A percentile compares a stretch with the other conserved stretches of the same genome.
phyloP scores from a whole-genome alignment of 2,797 vertebrate species.

The Clarias laeviceps region DNA sequence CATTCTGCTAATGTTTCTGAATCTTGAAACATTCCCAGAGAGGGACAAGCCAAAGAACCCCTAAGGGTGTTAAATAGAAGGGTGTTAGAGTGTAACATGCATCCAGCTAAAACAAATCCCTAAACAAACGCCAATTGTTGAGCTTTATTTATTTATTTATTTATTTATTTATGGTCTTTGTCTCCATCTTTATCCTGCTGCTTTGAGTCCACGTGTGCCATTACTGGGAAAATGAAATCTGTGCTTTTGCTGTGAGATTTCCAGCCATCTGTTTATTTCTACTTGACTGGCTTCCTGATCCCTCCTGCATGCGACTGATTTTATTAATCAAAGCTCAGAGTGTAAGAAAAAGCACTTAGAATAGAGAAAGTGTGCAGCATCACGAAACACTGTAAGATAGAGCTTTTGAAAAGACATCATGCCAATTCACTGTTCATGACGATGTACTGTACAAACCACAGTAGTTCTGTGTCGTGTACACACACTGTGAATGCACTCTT shows the following conservation, averaged over 20 bases:
- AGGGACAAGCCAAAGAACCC: neutral
- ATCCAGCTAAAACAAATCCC: constrained; percentile 11
- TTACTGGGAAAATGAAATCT: constrained; percentile 36
- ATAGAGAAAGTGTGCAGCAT: neutral
- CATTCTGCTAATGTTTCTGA: neutral
- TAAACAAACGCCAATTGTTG: neutral
- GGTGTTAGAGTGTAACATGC: neutral
- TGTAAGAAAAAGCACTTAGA: neutral
- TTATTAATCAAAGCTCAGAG: constrained; percentile 53
- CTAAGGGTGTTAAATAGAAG: neutral
- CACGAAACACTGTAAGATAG: neutral
- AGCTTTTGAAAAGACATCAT: neutral
- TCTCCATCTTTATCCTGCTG: neutral
- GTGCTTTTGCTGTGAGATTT: constrained; percentile 37
- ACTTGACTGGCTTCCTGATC: constrained; percentile 39
- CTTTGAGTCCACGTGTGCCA: constrained; percentile 10
- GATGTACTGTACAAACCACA: neutral
- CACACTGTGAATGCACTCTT: neutral
- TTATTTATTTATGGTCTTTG: too few relatives aligned
- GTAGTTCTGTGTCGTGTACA: neutral
- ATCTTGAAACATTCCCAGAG: neutral
- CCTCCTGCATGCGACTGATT: constrained; percentile 49
- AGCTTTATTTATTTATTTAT: neutral
- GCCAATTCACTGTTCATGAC: neutral
- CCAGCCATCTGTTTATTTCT: constrained; percentile 55